Conservation (phyloP, 1,140 invertebrate genomes). For the Drosophila malerkotliana region DNA sequence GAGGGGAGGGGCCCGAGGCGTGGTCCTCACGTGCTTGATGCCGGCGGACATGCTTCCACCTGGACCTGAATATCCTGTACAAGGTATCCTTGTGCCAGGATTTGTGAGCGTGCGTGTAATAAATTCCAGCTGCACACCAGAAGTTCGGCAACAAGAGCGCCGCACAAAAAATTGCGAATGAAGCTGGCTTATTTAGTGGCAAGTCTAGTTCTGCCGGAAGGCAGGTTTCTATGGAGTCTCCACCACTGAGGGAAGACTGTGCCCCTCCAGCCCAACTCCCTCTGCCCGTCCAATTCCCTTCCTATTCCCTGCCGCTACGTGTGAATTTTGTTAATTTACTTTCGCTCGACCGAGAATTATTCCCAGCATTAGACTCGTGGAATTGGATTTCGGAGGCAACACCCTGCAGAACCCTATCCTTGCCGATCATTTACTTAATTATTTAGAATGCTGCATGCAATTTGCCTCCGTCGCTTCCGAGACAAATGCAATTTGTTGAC, state of each 20-base stretch:
- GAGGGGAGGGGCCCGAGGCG: conserved; percentile 2
- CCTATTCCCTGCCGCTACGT: conserved; percentile 11
- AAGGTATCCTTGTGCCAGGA: conserved; percentile 3
- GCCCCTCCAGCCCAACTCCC: background rate
- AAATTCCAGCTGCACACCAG: conserved; percentile 65
- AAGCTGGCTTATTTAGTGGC: conserved; percentile 63
- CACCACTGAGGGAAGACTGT: conserved; percentile 3
- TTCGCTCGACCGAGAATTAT: conserved; percentile 42
- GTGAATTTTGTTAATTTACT: conserved; percentile 62
- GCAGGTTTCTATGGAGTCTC: conserved; percentile 6
- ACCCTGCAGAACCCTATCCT: background rate
- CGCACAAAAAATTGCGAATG: conserved; percentile 17
- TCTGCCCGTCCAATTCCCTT: background rate
- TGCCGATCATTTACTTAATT: conserved; percentile 59
- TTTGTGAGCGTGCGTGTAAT: conserved; percentile 39
- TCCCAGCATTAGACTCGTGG: conserved; percentile 38
- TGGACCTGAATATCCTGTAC: background rate
- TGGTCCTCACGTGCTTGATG: conserved; percentile 45
- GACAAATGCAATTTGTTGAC: conserved; percentile 49
- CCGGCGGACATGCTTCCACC: conserved; percentile 49
- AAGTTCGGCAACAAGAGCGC: conserved; percentile 22
- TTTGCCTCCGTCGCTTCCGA: conserved; percentile 12
- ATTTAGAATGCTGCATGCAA: conserved; percentile 66
- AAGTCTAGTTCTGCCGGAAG: conserved; percentile 22
- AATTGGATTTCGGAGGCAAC: conserved; percentile 39